A percentile compares a stretch with the other conserved stretches of the same genome.
Evolutionary conservation across 1,140 invertebrate species (phyloP).

Genomic region (Trichogramma pretiosum): DNA sequence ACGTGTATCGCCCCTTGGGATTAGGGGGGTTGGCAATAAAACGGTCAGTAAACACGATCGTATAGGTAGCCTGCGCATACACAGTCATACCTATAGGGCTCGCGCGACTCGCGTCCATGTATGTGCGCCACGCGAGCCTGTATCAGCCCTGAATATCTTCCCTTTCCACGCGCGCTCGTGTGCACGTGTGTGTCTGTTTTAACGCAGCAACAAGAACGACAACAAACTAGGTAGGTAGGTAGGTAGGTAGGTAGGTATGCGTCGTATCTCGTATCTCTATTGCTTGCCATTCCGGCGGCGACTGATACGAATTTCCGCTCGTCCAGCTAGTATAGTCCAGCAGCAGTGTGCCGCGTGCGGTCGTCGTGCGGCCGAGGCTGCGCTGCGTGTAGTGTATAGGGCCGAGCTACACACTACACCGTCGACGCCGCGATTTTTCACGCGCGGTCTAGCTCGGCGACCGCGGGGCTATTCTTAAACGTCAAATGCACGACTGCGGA

Average conservation of each 20-base stretch:
- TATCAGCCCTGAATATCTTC: constrained; percentile 9
- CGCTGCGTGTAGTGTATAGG: too few species aligned
- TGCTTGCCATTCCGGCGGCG: background rate
- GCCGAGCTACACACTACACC: too few species aligned
- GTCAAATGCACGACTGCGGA: constrained; percentile 8
- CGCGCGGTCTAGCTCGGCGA: too few species aligned
- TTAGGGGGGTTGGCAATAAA: constrained; percentile 6
- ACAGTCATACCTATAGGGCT: too few species aligned
- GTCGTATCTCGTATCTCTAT: too few species aligned
- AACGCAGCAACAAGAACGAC: too few species aligned
- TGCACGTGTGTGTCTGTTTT: too few species aligned
- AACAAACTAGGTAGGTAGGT: too few species aligned
- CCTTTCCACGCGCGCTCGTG: background rate
- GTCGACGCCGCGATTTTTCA: background rate
- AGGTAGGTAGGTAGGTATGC: too few species aligned
- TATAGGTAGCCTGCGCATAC: too few species aligned
- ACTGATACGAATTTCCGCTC: constrained; percentile 16
- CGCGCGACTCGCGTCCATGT: background rate
- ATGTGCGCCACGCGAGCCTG: background rate
- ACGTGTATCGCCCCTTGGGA: too few species aligned
- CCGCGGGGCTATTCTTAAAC: constrained; percentile 8
- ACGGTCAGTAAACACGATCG: constrained; percentile 8
- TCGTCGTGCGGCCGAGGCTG: constrained; percentile 5
- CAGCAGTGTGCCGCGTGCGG: background rate
- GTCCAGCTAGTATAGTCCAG: constrained; percentile 3